Conservation (phyloP, 2,797 vertebrate genomes). For the Emys orbicularis region DNA sequence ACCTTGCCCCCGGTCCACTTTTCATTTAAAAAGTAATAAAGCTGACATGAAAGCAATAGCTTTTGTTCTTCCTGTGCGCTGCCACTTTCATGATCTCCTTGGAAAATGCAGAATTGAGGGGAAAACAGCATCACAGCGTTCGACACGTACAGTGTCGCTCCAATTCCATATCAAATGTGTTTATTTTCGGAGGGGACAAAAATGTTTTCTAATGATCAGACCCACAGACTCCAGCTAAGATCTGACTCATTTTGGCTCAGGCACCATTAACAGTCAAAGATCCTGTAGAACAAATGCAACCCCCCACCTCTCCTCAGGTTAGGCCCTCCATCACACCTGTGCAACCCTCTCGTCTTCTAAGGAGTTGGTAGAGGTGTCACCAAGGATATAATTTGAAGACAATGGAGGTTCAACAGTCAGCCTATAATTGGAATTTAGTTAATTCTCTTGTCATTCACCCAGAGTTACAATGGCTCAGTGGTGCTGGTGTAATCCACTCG, state of each 20-base stretch:
- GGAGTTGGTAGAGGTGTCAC: neutral
- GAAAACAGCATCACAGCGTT: neutral
- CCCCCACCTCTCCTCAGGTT: neutral
- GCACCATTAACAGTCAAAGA: neutral
- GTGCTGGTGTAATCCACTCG: neutral
- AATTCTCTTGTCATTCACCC: neutral
- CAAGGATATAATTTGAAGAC: neutral
- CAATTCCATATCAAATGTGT: neutral
- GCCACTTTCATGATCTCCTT: neutral
- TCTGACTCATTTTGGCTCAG: neutral
- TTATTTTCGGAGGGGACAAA: neutral
- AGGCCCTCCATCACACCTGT: neutral
- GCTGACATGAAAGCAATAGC: neutral
- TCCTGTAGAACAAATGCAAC: neutral
- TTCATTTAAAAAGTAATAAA: neutral
- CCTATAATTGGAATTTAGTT: neutral
- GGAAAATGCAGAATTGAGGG: neutral
- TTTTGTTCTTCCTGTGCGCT: neutral
- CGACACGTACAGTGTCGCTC: neutral
- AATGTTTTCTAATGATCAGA: neutral
- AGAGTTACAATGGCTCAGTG: neutral
- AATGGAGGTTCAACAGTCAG: neutral
- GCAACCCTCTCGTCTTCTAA: rapidly evolving
- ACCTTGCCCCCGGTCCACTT: neutral
- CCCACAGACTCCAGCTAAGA: neutral